Percentiles rank a stretch among this genome's conserved stretches.
Evolutionary conservation across 2,888 invertebrate genomes (phyloP).

Genomic region (Drosophila meridiana): DNA sequence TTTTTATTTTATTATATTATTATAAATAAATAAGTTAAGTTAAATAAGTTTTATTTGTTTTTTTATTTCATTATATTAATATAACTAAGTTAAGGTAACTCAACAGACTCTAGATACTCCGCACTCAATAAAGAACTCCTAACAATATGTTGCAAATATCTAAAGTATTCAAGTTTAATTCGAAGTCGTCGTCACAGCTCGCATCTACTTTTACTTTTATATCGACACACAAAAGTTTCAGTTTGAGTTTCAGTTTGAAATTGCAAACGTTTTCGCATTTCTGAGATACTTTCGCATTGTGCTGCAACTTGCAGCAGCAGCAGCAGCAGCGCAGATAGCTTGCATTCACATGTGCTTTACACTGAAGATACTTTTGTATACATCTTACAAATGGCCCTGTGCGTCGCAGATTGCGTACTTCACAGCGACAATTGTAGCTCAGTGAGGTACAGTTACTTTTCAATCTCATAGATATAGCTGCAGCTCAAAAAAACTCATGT

Average conservation of each 20-base stretch:
- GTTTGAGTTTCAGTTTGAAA: neutral
- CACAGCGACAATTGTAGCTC: neutral
- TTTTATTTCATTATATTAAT: constrained; percentile 10
- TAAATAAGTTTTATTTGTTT: constrained; percentile 31
- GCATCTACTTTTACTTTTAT: neutral
- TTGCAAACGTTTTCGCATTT: neutral
- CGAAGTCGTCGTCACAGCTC: neutral
- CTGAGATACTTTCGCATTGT: neutral
- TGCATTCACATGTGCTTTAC: neutral
- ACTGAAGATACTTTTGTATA: neutral
- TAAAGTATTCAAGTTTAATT: neutral
- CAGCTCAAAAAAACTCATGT: too few relatives aligned
- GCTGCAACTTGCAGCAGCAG: neutral
- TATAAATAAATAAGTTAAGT: neutral
- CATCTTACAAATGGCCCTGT: neutral
- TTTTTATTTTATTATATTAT: constrained; percentile 15
- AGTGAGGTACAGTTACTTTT: neutral
- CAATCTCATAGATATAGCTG: neutral
- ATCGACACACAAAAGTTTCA: neutral
- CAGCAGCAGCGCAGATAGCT: neutral
- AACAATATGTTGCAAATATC: neutral
- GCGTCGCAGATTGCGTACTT: neutral
- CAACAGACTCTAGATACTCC: neutral
- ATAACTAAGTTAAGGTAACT: neutral
- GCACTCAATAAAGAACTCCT: neutral